Evolutionary conservation across 2,888 invertebrate species (phyloP).

Genomic region (Merodon equestris): DNA sequence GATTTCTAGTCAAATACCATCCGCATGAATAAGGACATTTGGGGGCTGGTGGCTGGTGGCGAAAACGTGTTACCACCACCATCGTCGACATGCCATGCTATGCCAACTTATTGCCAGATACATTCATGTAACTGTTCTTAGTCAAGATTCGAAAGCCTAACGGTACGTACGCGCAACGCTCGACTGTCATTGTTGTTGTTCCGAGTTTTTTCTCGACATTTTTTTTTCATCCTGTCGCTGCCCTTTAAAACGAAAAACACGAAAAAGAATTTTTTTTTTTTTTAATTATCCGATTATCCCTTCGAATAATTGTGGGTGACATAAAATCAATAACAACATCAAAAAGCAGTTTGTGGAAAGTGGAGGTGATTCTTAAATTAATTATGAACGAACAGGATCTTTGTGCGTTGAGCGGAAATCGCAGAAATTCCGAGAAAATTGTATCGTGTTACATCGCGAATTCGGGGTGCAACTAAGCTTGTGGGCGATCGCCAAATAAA

Average conservation of each 20-base stretch:
- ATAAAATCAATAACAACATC: not conserved
- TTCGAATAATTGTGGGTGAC: not conserved
- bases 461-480: not conserved
- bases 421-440: conserved; percentile 8
- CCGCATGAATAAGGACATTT: conserved; percentile 42
- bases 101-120: conserved; percentile 57
- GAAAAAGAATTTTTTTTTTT: not conserved
- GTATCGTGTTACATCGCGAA: not conserved
- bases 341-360: conserved; percentile 8
- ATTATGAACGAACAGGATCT: conserved; percentile 63
- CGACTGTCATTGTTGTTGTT: conserved; percentile 23
- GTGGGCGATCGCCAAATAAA: not conserved
- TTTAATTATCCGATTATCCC: not conserved
- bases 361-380: conserved; percentile 50
- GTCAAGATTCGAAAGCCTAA: conserved; percentile 74
- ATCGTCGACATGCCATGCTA: conserved; percentile 27
- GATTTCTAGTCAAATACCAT: conserved; percentile 43
- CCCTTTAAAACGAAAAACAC: not conserved
- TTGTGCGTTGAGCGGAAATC: conserved; percentile 20
- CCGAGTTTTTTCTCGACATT: no score
- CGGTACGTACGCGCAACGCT: conserved; percentile 72
- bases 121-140: conserved; percentile 73
- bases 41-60: conserved; percentile 17
- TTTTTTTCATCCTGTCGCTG: no score
- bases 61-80: conserved; percentile 37